Evolutionary conservation across 2,888 invertebrate species (phyloP).

Genomic region (Dicyrtoma fusca): DNA sequence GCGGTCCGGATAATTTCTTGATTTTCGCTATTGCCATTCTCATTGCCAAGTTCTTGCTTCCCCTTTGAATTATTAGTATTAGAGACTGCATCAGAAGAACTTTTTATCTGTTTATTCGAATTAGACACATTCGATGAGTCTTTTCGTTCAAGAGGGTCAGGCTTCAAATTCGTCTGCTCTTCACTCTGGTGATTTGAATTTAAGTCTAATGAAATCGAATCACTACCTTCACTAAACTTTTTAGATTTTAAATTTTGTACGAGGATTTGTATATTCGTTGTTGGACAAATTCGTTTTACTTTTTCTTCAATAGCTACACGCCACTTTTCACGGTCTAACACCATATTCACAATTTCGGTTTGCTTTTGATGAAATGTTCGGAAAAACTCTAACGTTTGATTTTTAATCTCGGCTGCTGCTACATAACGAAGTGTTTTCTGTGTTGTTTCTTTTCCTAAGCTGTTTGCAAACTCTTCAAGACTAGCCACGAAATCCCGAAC

Average conservation of each 20-base stretch:
- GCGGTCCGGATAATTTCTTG: conserved; percentile 43
- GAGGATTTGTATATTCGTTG: conserved; percentile 42
- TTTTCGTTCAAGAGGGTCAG: conserved; percentile 7
- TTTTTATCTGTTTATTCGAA: conserved; percentile 8
- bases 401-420: conserved; percentile 54
- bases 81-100: conserved; percentile 3
- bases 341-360: conserved; percentile 50
- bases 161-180: conserved; percentile 17
- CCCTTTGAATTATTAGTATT: conserved; percentile 2
- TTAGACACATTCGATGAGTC: conserved; percentile 16
- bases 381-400: conserved; percentile 54
- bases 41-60: conserved; percentile 19
- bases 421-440: conserved; percentile 47
- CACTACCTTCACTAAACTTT: conserved; percentile 8
- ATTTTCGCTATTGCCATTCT: conserved; percentile 14
- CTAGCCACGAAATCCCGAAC: conserved; percentile 57
- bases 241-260: conserved; percentile 36
- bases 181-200: conserved; percentile 30
- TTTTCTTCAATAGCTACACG: conserved; percentile 47
- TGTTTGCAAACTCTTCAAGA: conserved; percentile 57
- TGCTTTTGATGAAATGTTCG: conserved; percentile 54
- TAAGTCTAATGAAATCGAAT: conserved; percentile 19
- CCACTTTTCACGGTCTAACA: conserved; percentile 56
- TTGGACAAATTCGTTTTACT: conserved; percentile 48
- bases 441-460: conserved; percentile 39